Conservation (phyloP, 1,140 invertebrate species). For the Listronotus oregonensis region DNA sequence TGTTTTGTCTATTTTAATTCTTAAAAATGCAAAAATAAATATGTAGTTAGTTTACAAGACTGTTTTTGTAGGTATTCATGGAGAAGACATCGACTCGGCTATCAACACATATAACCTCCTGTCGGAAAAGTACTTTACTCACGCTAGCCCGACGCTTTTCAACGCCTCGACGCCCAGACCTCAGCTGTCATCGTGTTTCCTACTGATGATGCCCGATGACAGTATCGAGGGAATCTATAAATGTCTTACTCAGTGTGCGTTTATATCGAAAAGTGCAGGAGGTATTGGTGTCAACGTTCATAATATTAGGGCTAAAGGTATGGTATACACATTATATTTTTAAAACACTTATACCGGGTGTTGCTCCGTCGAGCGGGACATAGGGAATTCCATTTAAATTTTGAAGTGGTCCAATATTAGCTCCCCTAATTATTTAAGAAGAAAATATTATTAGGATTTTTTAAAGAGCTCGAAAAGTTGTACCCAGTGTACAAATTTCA, state of each 20-base stretch:
- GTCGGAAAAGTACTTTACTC: constrained; percentile 96
- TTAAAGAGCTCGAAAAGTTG: too few species aligned
- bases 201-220: constrained; percentile 94
- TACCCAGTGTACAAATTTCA: too few species aligned
- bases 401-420: too few species aligned
- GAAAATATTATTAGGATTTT: too few species aligned
- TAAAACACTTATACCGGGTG: too few species aligned
- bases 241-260: constrained; percentile 90
- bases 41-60: too few species aligned
- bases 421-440: too few species aligned
- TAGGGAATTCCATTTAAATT: too few species aligned
- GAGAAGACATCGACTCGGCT: constrained; percentile 88
- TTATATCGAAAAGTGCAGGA: constrained; percentile 96
- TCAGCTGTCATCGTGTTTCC: constrained; percentile 95
- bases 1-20: too few species aligned
- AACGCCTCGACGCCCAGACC: constrained; percentile 90
- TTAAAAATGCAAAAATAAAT: too few species aligned
- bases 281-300: constrained; percentile 98
- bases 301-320: constrained; percentile 86
- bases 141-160: constrained; percentile 97
- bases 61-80: constrained; percentile 72
- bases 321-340: neutral
- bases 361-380: too few species aligned
- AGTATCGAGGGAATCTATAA: constrained; percentile 99
- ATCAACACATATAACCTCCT: constrained; percentile 97